These are phyloP conservation scores for Aegithalos caudatus DNA, from an alignment of 2,113 vertebrate genomes.

Conservation along the genomic window DNA sequence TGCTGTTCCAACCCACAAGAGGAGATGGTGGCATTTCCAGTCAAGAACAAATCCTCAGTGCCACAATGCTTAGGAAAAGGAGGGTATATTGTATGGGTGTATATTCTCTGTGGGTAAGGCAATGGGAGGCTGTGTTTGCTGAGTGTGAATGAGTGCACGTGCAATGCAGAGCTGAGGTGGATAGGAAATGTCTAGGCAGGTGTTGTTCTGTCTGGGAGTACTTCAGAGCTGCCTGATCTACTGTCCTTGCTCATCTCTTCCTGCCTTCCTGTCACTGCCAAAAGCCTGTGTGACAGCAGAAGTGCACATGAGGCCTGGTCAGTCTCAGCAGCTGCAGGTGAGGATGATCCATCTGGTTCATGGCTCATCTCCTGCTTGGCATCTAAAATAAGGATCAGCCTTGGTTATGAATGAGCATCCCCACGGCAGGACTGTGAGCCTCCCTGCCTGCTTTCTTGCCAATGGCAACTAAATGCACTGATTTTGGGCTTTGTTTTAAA, in stretches of 20 bases:
- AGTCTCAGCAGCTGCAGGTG: background rate
- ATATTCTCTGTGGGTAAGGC: background rate
- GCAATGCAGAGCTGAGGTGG: background rate
- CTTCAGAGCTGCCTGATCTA: background rate
- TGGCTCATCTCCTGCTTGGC: background rate
- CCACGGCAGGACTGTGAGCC: background rate
- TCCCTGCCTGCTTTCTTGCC: background rate
- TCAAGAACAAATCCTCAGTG: background rate
- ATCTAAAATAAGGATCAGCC: background rate
- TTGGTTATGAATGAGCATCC: background rate
- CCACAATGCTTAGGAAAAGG: background rate
- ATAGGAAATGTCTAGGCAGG: background rate
- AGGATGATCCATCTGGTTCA: background rate
- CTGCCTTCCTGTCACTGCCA: background rate
- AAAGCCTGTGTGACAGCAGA: background rate
- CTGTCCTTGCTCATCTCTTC: background rate
- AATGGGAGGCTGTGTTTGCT: fast-evolving
- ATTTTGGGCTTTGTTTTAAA: background rate
- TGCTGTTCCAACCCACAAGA: background rate
- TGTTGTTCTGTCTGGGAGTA: background rate
- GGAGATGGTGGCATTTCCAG: background rate
- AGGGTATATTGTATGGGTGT: background rate
- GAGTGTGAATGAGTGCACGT: background rate
- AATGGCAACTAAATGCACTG: fast-evolving
- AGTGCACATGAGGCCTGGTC: background rate